Evolutionary conservation across 2,113 vertebrate genomes (phyloP), one percentile per base, ranked within the genome.

Genomic region (Nothobranchius kuhntae): DNA sequence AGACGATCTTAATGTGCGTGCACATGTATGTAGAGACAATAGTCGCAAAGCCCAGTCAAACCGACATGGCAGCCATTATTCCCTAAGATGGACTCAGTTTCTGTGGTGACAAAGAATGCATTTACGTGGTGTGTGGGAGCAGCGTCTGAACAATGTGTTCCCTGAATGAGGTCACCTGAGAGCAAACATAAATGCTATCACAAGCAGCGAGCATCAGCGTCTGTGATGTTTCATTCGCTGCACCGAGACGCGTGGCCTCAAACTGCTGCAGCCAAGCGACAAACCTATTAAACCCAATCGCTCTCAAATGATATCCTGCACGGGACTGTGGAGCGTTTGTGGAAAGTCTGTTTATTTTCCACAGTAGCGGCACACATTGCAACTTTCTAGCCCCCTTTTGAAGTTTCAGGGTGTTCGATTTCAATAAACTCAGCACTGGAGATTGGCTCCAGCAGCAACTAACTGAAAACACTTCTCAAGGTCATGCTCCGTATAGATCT

Each of bases 381-480:
- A 61, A 75, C 60, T 74, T 80, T 56, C 47, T 81, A 68, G 78
- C 50, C 71, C 9, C 77, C 63, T 58, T 70, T 68, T 73, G 65
- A 79, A 80, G 71, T 83, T 78, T 46, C 38, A 61, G 62, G 58
- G 77, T 86, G 75, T 85, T 86, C 45, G 44, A 45, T 89, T 89
- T 84, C 68, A 82, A 78, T 68, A 65, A 51, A 53, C 78, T 82
- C 79, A 78, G 84, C 76, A 67, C 59, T 54, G 55, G 71, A 65
- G 61, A 71, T 75, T 57, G 77, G 79, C 71, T 73, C 62, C 70
- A 64, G 83, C 71, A 61, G 81, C 69, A 47, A 61, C 76, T 78
- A 80, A 83, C 64, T 83, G 80, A 86, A 87, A 89, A 84, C 87
- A 83, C 65, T 86, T 87, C 72, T 83, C 80, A 81, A 87, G 88